Evolutionary conservation across 2,113 vertebrate species (phyloP), one percentile per base, ranked within the genome.

Genomic region (Danio rerio): DNA sequence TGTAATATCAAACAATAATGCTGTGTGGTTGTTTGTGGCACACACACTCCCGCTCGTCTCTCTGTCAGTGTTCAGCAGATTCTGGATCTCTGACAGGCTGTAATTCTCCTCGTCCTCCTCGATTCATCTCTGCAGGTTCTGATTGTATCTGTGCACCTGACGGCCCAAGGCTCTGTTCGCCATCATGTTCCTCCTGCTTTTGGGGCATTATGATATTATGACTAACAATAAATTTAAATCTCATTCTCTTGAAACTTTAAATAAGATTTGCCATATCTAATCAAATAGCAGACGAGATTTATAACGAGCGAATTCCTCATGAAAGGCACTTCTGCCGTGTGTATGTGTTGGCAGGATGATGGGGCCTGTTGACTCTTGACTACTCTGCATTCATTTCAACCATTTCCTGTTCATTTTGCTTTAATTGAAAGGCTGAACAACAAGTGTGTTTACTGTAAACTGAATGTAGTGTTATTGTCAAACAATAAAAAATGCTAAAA

Each of bases 111-210:
- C 2, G 13, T 63, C 65, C 45, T 31, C 31, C 31, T 31, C 31
- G 31, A 43, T 55, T 81, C 43, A 18, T 73, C 80, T 74, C 9
- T n/a, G 43, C 68, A 63, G 16, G 80, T 53, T 7, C 8, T 73
- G 70, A 74, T 73, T 16, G 55, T 74, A 74, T 81, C 80, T 59
- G 11, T 81, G 80, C 70, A 73, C 49, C 80, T 81, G 68, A 61
- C 2, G 18, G 55, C 55, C 73, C 2, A 11, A 61, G 42, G 55
- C 55, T 5, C 4, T 20, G 7, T 47, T 75, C 47, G 55, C 73
- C 55, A 75, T 20, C 42, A 5, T 47, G 11, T 47, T 59, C 40
- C 42, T 58, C 40, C 42, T 9, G 72, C 42, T 20, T 75, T 75
- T 5, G 3, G 40, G 53, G 42, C 40, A 47, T 45, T 55, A 43